Evolutionary conservation across 2,797 vertebrate species (phyloP).

Genomic region (Pangasius djambal): DNA sequence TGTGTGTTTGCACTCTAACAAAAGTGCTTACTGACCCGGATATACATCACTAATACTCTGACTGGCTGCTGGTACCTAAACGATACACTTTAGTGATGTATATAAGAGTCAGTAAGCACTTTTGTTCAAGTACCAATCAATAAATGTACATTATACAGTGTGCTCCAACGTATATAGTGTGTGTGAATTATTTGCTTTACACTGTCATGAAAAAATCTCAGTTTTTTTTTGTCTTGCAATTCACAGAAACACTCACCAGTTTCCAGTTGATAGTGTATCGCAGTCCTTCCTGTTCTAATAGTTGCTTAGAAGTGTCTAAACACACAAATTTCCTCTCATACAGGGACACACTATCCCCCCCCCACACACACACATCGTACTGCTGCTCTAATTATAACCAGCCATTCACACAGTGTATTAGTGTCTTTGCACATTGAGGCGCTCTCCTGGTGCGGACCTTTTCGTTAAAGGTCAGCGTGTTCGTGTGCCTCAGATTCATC

Average conservation of each 20-base stretch:
- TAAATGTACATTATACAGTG: slow-evolving; percentile 26
- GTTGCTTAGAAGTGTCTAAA: slow-evolving; percentile 33
- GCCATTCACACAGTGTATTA: slow-evolving; percentile 42
- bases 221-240: slow-evolving; percentile 7
- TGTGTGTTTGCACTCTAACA: slow-evolving; percentile 10
- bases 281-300: slow-evolving; percentile 34
- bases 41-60: neutral
- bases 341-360: slow-evolving; percentile 6
- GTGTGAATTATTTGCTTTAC: neutral
- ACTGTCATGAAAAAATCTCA: slow-evolving; percentile 2
- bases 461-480: slow-evolving; percentile 52
- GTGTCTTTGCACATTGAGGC: slow-evolving; percentile 45
- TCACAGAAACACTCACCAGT: slow-evolving; percentile 33
- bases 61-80: neutral
- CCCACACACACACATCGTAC: neutral
- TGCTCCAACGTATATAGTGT: neutral
- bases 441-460: slow-evolving; percentile 34
- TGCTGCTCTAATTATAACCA: slow-evolving; percentile 54
- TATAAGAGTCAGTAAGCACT: slow-evolving; percentile 29
- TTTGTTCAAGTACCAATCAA: slow-evolving; percentile 16
- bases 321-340: neutral
- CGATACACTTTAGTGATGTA: neutral
- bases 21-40: neutral
- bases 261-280: slow-evolving; percentile 28
- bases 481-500: slow-evolving; percentile 1